phyloP scores from a whole-genome alignment of 1,140 invertebrate species.

The Trypoxylus dichotomus region DNA sequence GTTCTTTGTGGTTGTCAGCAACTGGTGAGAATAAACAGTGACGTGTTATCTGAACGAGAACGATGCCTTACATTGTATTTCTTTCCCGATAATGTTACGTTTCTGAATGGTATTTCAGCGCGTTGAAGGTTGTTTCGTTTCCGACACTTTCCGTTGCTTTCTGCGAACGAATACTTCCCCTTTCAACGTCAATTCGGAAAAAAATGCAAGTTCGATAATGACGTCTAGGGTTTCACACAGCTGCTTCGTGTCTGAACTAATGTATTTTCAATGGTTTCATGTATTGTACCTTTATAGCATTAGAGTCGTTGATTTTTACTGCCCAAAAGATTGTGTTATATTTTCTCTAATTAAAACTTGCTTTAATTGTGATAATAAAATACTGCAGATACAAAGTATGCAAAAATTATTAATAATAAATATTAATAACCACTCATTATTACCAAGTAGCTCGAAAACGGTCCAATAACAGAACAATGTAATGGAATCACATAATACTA shows the following conservation, averaged over 20 bases:
- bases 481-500: no score
- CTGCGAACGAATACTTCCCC: background rate
- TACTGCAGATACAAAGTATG: no score
- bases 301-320: no score
- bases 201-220: background rate
- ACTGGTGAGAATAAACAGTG: constrained; percentile 19
- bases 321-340: no score
- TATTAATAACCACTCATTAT: no score
- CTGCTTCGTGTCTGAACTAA: background rate
- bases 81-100: background rate
- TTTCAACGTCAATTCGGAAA: background rate
- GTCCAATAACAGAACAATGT: no score
- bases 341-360: no score
- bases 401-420: no score
- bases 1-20: background rate
- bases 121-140: background rate
- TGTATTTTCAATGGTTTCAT: background rate
- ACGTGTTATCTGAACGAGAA: constrained; percentile 8
- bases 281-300: background rate
- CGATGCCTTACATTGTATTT: background rate
- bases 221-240: background rate
- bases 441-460: no score
- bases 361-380: no score
- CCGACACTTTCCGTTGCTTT: no score
- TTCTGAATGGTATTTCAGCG: background rate